phyloP scores from a whole-genome alignment of 2,888 invertebrate species.

The Apamea crenata region DNA sequence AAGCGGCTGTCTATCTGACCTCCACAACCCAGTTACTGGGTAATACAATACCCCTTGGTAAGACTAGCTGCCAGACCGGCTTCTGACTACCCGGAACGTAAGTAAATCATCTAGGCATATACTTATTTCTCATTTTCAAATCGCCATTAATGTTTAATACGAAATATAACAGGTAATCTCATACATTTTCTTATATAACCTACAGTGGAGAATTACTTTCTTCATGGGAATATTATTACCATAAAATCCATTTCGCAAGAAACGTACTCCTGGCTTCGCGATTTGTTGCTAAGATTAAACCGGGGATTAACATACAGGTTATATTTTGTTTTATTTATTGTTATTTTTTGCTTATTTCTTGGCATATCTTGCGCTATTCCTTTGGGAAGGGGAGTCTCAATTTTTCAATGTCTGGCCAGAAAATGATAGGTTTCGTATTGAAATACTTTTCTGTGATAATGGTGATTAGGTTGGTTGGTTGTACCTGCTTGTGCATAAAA shows the following conservation, averaged over 20 bases:
- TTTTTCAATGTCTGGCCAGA: slow-evolving; percentile 62
- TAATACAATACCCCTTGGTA: neutral
- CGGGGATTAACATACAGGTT: slow-evolving; percentile 75
- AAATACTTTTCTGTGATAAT: slow-evolving; percentile 30
- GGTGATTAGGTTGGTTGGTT: neutral
- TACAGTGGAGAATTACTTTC: slow-evolving; percentile 76
- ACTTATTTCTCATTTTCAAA: slow-evolving; percentile 32
- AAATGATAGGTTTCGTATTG: slow-evolving; percentile 51
- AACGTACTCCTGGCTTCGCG: slow-evolving; percentile 76
- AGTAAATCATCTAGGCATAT: neutral
- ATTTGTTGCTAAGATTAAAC: slow-evolving; percentile 87
- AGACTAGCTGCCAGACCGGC: neutral
- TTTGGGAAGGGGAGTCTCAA: slow-evolving; percentile 49
- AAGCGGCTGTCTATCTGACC: no score
- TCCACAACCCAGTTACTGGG: neutral
- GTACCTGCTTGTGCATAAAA: no score
- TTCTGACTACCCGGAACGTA: neutral
- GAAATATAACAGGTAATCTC: slow-evolving; percentile 72
- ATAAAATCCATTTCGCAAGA: slow-evolving; percentile 79
- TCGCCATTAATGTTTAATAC: slow-evolving; percentile 61
- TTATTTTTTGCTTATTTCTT: slow-evolving; percentile 43
- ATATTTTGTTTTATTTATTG: slow-evolving; percentile 71
- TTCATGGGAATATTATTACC: slow-evolving; percentile 82
- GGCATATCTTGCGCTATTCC: slow-evolving; percentile 47
- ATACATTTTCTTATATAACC: slow-evolving; percentile 74